Evolutionary conservation across 1,140 invertebrate species (phyloP).

Genomic region (Drosophila leontia): DNA sequence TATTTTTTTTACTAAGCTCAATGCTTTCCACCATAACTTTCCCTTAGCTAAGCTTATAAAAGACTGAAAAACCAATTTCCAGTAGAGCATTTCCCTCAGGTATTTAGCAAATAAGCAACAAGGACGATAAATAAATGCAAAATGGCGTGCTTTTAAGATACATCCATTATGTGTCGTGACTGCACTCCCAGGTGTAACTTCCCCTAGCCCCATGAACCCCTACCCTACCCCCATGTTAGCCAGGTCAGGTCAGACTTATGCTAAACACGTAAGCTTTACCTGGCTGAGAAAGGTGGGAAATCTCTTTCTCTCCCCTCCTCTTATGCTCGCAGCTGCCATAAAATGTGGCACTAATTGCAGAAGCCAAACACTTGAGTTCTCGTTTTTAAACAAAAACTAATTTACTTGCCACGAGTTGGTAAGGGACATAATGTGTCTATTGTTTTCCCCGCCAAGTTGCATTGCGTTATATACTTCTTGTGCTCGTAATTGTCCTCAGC

Average conservation of each 20-base stretch:
- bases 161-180: conserved; percentile 57
- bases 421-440: conserved; percentile 41
- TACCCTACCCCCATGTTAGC: not conserved
- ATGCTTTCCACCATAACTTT: not conserved
- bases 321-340: conserved; percentile 42
- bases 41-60: not conserved
- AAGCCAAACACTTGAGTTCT: conserved; percentile 40
- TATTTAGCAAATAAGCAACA: conserved; percentile 15
- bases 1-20: not conserved
- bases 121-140: conserved; percentile 54
- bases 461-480: conserved; percentile 37
- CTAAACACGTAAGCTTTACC: conserved; percentile 46
- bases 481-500: conserved; percentile 30
- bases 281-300: conserved; percentile 12
- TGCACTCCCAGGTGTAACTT: conserved; percentile 25
- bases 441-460: conserved; percentile 45
- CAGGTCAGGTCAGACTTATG: conserved; percentile 21
- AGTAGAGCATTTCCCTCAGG: conserved; percentile 5
- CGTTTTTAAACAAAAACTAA: conserved; percentile 48
- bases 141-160: conserved; percentile 54
- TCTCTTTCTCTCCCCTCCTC: conserved; percentile 16
- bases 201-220: not conserved
- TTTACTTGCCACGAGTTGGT: conserved; percentile 52
- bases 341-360: conserved; percentile 73
- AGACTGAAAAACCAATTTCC: not conserved